phyloP scores from a whole-genome alignment of 2,113 vertebrate species.

The Redunca redunca region DNA sequence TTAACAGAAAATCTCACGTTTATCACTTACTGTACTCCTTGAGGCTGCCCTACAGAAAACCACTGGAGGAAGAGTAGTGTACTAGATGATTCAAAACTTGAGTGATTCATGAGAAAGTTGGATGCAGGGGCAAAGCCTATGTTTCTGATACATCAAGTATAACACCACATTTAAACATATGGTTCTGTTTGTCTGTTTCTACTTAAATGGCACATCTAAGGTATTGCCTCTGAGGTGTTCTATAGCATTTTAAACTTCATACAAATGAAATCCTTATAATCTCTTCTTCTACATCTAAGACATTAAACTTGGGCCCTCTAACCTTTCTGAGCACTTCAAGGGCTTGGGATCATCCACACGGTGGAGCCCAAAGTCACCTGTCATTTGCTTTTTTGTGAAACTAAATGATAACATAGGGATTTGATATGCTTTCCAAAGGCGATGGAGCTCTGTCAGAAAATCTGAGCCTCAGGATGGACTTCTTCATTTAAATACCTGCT shows the following conservation, averaged over 20 bases:
- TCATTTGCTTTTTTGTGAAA: neutral
- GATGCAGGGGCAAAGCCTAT: conserved; percentile 7
- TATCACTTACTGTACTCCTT: conserved; percentile 13
- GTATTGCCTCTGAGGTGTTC: neutral
- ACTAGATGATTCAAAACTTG: neutral
- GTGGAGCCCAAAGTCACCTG: conserved; percentile 7
- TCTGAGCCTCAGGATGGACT: neutral
- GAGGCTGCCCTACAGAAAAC: neutral
- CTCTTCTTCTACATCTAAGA: neutral
- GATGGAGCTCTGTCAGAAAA: neutral
- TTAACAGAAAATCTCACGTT: neutral
- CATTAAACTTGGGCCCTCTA: neutral
- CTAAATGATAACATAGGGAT: neutral
- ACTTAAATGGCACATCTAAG: conserved; percentile 43
- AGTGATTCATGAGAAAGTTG: neutral
- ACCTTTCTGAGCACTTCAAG: conserved; percentile 3
- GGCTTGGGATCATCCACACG: neutral
- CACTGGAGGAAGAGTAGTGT: neutral
- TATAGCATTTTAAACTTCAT: neutral
- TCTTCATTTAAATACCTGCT: conserved; percentile 23
- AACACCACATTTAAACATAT: conserved; percentile 8
- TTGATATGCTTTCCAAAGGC: neutral
- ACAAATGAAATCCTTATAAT: neutral
- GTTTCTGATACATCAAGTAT: conserved; percentile 41
- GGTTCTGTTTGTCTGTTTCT: conserved; percentile 52